Evolutionary conservation across 2,888 invertebrate species (phyloP).

Genomic region (Rhodophaea formosa): DNA sequence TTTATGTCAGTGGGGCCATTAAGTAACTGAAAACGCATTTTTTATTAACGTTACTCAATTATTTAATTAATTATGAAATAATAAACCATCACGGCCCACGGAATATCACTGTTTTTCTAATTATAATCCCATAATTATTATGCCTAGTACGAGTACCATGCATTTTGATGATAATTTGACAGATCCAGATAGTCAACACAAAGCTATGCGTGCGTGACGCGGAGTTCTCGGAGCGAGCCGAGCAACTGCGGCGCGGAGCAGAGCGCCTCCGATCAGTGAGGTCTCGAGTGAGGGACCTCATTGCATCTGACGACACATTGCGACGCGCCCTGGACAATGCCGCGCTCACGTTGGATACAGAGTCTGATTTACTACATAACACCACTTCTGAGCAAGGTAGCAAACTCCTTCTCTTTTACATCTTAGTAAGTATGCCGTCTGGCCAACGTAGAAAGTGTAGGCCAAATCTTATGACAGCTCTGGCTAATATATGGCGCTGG

Average conservation of each 20-base stretch:
- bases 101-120: no score
- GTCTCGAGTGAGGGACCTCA: conserved; percentile 51
- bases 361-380: conserved; percentile 31
- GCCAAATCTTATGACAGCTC: no score
- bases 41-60: neutral
- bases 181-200: conserved; percentile 65
- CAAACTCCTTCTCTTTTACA: conserved; percentile 9
- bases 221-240: conserved; percentile 53
- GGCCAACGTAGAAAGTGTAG: no score
- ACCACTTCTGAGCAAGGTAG: conserved; percentile 46
- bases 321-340: conserved; percentile 37
- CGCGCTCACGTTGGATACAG: conserved; percentile 34
- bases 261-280: conserved; percentile 52
- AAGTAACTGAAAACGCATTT: neutral
- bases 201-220: conserved; percentile 60
- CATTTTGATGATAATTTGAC: conserved; percentile 14
- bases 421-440: neutral
- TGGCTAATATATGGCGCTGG: no score
- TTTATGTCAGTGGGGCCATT: neutral
- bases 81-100: neutral
- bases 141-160: neutral
- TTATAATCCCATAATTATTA: no score
- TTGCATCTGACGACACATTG: conserved; percentile 49
- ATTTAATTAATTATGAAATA: neutral
- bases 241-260: conserved; percentile 43